Conservation (phyloP, 2,113 vertebrate species). For the Phylloscopus whistleri region DNA sequence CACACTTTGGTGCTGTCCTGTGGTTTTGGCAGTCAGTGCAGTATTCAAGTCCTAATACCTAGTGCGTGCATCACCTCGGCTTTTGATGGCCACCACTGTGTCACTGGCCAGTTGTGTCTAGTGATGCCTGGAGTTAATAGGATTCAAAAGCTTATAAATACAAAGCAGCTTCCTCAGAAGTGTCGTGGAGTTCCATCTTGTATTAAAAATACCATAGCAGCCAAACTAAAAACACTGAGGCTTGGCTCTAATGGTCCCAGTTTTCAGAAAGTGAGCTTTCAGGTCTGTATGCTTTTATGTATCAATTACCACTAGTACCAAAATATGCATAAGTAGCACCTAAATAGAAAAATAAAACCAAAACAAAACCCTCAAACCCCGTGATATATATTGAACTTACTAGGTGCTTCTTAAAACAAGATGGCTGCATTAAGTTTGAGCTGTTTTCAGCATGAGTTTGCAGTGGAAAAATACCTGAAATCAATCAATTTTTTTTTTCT, state of each 20-base stretch:
- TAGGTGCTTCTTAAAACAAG: not conserved
- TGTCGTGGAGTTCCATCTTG: rapidly evolving
- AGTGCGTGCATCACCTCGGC: not conserved
- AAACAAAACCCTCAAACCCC: not conserved
- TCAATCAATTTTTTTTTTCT: rapidly evolving
- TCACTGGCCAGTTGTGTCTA: not conserved
- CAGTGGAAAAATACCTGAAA: not conserved
- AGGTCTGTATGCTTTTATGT: not conserved
- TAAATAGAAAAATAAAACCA: not conserved
- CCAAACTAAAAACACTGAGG: not conserved
- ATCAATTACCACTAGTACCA: not conserved
- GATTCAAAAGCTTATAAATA: not conserved
- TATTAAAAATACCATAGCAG: not conserved
- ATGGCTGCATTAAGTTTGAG: not conserved
- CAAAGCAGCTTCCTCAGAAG: not conserved
- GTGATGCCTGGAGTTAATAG: not conserved
- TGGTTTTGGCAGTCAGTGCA: not conserved
- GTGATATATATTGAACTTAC: not conserved
- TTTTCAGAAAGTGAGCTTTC: not conserved
- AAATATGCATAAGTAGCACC: not conserved
- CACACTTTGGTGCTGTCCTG: not conserved
- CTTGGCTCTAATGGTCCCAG: not conserved
- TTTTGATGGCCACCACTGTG: not conserved
- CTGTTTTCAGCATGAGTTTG: not conserved
- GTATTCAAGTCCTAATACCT: not conserved